Percentiles rank a stretch among this genome's conserved stretches.
Evolutionary conservation across 1,140 invertebrate genomes (phyloP).

Genomic region (Drosophila equinoxialis): DNA sequence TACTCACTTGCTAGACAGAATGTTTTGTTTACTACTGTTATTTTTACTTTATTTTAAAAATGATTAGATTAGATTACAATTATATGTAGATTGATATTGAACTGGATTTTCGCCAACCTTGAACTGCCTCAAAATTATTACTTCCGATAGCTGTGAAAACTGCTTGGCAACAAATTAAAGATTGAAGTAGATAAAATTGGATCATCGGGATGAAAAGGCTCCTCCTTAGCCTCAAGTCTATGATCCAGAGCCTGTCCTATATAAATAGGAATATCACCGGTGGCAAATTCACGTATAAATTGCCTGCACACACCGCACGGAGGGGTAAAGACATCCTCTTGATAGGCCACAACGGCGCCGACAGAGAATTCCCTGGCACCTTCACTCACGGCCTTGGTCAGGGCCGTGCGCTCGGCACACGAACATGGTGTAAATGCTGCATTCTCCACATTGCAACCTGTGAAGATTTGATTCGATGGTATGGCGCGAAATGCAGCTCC

Average conservation of each 20-base stretch:
- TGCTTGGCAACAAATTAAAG: constrained; percentile 86
- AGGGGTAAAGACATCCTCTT: constrained; percentile 87
- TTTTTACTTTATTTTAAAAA: constrained; percentile 49
- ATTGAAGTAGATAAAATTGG: constrained; percentile 86
- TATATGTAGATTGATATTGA: constrained; percentile 39
- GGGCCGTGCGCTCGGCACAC: constrained; percentile 96
- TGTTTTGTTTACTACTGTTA: constrained; percentile 34
- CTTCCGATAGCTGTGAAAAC: constrained; percentile 70
- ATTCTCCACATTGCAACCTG: constrained; percentile 96
- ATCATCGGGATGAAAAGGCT: constrained; percentile 46
- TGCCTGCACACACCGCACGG: constrained; percentile 98
- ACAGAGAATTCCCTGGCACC: constrained; percentile 90
- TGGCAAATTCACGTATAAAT: constrained; percentile 90
- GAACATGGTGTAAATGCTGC: constrained; percentile 90
- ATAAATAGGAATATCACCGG: constrained; percentile 88
- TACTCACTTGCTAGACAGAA: background rate
- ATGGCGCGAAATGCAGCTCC: constrained; percentile 92
- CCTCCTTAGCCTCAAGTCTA: constrained; percentile 46
- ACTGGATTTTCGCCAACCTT: constrained; percentile 30
- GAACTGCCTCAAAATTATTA: constrained; percentile 24
- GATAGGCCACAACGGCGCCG: constrained; percentile 89
- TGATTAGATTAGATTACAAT: constrained; percentile 47
- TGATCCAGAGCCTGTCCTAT: constrained; percentile 87
- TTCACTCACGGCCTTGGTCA: constrained; percentile 93
- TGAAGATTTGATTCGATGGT: constrained; percentile 86